Evolutionary conservation across 2,113 vertebrate species (phyloP).

Genomic region (Peromyscus maniculatus): DNA sequence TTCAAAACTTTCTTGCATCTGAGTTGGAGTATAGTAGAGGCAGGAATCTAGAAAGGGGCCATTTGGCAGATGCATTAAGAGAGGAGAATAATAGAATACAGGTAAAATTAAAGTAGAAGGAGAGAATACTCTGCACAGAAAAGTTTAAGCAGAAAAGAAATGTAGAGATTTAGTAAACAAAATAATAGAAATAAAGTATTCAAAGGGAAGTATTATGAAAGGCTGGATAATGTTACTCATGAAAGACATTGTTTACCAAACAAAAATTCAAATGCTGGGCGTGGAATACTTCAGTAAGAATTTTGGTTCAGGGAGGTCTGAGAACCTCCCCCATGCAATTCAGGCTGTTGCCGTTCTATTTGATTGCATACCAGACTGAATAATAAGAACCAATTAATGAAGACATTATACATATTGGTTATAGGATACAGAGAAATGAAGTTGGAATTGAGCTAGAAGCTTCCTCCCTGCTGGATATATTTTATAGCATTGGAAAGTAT

Average conservation of each 20-base stretch:
- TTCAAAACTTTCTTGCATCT: background rate
- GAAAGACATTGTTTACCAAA: background rate
- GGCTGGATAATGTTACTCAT: background rate
- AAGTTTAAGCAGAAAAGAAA: background rate
- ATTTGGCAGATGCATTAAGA: background rate
- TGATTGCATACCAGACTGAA: background rate
- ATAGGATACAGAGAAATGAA: background rate
- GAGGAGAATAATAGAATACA: background rate
- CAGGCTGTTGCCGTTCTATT: background rate
- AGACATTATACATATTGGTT: background rate
- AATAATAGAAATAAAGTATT: background rate
- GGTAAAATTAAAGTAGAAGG: background rate
- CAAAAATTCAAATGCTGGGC: background rate
- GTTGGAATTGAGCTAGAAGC: background rate
- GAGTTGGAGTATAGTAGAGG: background rate
- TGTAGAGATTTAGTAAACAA: background rate
- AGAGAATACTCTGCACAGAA: background rate
- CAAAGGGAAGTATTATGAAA: background rate
- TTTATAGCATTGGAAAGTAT: background rate
- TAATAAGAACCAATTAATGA: background rate
- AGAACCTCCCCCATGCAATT: background rate
- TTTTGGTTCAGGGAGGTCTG: background rate
- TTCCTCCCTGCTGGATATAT: background rate
- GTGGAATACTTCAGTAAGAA: background rate
- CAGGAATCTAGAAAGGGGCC: background rate